phyloP scores from a whole-genome alignment of 2,888 invertebrate genomes.

The Nomada lathburiana region DNA sequence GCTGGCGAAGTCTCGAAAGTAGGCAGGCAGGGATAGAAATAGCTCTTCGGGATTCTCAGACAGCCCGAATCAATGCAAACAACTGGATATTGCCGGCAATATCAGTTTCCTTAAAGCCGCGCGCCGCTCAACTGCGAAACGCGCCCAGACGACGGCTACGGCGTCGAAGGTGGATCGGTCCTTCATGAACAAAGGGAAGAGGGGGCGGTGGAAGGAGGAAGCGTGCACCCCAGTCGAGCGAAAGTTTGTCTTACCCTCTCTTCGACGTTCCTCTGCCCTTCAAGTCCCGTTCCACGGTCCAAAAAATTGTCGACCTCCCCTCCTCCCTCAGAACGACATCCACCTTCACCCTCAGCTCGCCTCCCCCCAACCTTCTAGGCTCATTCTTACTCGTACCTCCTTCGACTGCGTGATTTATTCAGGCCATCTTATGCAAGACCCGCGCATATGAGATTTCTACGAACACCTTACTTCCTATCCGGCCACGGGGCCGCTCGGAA shows the following conservation, averaged over 20 bases:
- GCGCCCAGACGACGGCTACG: conserved; percentile 71
- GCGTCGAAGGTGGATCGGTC: conserved; percentile 64
- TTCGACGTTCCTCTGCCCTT: conserved; percentile 38
- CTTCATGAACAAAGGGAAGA: conserved; percentile 51
- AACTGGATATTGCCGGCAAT: conserved; percentile 82
- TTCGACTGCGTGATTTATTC: conserved; percentile 79
- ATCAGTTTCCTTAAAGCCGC: conserved; percentile 79
- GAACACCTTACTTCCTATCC: conserved; percentile 79
- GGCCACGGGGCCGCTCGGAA: conserved; percentile 52
- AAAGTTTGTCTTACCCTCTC: conserved; percentile 78
- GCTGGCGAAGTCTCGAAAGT: conserved; percentile 41
- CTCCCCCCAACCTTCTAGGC: background rate
- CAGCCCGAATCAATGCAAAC: conserved; percentile 82
- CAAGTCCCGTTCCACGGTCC: conserved; percentile 30
- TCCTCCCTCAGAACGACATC: background rate
- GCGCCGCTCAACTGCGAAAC: conserved; percentile 78
- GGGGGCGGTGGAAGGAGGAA: conserved; percentile 51
- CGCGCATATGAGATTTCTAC: conserved; percentile 80
- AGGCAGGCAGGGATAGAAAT: conserved; percentile 71
- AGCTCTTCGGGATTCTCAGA: conserved; percentile 78
- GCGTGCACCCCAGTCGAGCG: conserved; percentile 69
- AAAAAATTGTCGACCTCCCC: background rate
- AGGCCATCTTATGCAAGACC: conserved; percentile 79
- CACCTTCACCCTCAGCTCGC: conserved; percentile 21
- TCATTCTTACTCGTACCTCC: conserved; percentile 42